Evolutionary conservation across 1,140 invertebrate genomes (phyloP).

Genomic region (Trichomalopsis sarcophagae): DNA sequence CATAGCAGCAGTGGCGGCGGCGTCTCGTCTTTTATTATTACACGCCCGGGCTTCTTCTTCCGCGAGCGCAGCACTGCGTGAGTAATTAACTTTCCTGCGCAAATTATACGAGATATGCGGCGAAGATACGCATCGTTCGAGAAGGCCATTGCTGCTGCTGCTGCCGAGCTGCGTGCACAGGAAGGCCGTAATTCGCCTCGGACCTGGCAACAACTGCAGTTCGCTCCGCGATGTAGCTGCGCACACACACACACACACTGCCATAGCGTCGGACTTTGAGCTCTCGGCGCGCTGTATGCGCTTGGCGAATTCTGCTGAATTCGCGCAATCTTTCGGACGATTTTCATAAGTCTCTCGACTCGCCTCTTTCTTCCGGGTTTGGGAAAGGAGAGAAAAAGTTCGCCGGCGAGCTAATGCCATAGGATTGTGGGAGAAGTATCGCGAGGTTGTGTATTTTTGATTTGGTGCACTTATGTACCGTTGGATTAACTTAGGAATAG

Average conservation of each 20-base stretch:
- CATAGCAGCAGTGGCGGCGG: background rate
- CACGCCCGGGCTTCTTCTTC: constrained; percentile 26
- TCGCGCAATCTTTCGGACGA: constrained; percentile 52
- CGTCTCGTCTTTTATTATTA: constrained; percentile 29
- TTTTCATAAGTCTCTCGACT: constrained; percentile 65
- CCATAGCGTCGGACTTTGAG: background rate
- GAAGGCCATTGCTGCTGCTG: constrained; percentile 12
- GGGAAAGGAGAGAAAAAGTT: background rate
- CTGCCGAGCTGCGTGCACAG: constrained; percentile 37
- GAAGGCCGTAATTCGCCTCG: constrained; percentile 56
- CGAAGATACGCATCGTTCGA: constrained; percentile 54
- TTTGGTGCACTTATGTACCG: no score
- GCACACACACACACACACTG: background rate
- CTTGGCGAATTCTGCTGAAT: constrained; percentile 18
- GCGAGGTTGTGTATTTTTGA: no score
- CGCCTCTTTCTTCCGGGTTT: background rate
- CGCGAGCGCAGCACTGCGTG: constrained; percentile 52
- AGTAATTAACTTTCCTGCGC: constrained; percentile 59
- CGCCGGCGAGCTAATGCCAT: background rate
- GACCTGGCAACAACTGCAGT: constrained; percentile 51
- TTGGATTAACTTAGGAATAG: no score
- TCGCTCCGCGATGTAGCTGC: background rate
- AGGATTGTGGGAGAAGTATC: no score
- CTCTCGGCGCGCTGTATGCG: background rate
- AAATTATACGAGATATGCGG: constrained; percentile 56